Percentiles rank a stretch among this genome's conserved stretches.
These are phyloP conservation scores for Ephydatia muelleri DNA, from an alignment of 37 sponge, comb jelly and placozoan genomes.

Conservation along the genomic window DNA sequence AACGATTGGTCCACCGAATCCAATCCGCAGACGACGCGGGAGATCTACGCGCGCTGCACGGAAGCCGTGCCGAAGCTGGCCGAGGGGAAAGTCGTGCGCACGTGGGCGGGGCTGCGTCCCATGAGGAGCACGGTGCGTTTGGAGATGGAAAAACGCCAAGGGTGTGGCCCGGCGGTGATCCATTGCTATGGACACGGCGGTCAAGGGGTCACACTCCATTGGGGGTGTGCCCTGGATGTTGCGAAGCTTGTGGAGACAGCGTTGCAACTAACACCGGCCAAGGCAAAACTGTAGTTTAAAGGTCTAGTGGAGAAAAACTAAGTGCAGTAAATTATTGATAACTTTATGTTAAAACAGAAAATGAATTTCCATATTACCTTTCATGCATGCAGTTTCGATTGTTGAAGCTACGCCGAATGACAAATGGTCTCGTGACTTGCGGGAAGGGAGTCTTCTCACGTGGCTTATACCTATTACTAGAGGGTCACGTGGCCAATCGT, in stretches of 20 bases:
- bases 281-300: too few species aligned
- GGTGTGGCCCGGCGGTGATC: slow-evolving; percentile 5
- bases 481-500: too few species aligned
- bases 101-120: slow-evolving; percentile 52
- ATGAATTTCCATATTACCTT: too few species aligned
- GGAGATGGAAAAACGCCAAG: slow-evolving; percentile 14
- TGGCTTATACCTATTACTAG: too few species aligned
- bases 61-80: slow-evolving; percentile 18
- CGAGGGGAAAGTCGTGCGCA: slow-evolving; percentile 20
- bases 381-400: neutral
- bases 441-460: too few species aligned
- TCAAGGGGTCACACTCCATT: slow-evolving; percentile 21
- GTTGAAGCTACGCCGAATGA: neutral
- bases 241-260: slow-evolving; percentile 2
- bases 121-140: slow-evolving; percentile 31
- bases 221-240: slow-evolving; percentile 61
- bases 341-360: too few species aligned
- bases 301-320: too few species aligned
- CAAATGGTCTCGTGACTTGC: neutral
- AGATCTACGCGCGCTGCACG: slow-evolving; percentile 8
- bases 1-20: neutral
- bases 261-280: neutral
- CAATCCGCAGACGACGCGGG: neutral
- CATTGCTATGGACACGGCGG: slow-evolving; percentile 65
- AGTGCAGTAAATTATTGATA: too few species aligned